Base-by-base conservation (phyloP, 2,797 vertebrate genomes). In the Halcyon leucocephala region DNA sequence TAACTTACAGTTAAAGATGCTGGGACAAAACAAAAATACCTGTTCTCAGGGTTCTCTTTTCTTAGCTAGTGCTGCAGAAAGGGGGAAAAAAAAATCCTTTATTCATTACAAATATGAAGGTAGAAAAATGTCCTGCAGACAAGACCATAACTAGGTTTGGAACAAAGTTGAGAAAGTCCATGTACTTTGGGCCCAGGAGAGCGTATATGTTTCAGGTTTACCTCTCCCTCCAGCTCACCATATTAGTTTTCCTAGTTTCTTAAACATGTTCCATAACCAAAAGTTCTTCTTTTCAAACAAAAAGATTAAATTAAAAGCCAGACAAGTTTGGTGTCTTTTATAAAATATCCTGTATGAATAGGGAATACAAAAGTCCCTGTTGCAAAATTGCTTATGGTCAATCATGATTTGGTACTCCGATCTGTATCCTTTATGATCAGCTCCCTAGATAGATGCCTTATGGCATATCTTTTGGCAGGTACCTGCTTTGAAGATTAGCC, bases 21-120 rank as follows among this genome's bases (percentile, higher is more conserved):
- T 14, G 44, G 10, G 15, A 85, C 57, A 8, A 71, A 71, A 26
- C 6, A 69, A 84, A 21, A 57, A 57, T 28, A 37, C 1, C 2
- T 0, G 0, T 77, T 55, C 13, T 10, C 10, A 8, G 7, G 2
- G 1, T 0, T 14, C 14, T 61, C 82, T 52, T 82, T 73, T 8
- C 14, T 89, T 83, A 80, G 8, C 2, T 82, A 64, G 28, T 28
- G 25, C 49, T 49, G 48, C 14, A 26, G 48, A 26, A 49, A 25
- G 24, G 26, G 28, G 15, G 60, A 66, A 9, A 51, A 26, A 28
- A 26, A 67, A 4, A 14, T 62, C 58, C 4, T 26, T 66, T 70
- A 39, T 60, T 51, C 10, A 39, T 65, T 20, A 66, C 13, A 81
- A 64, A 64, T 62, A 44, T 19, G 25, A 62, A 66, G 33, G 26